Base-by-base conservation (phyloP, 1,140 invertebrate genomes). In the Drosophila erecta region DNA sequence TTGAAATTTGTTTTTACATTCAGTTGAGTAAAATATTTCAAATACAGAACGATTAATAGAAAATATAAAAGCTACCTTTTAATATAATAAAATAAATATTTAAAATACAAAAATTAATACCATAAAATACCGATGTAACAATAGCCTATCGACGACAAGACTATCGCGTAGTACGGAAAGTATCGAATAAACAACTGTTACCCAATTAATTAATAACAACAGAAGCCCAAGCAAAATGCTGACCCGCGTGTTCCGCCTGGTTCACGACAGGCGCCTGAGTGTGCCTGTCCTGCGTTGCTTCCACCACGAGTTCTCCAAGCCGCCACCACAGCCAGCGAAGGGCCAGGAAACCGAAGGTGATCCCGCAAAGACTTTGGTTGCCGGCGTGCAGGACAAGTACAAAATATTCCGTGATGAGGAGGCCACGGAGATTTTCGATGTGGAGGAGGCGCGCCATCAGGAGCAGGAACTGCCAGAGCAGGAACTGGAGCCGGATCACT, bases 341-440 rank as follows among this genome's bases (percentile, higher is more conserved):
- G 35, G 10, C 20, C 12, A 30, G 15, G 44, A 70, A 47, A 24
- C 22, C 14, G 51, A n/a, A n/a, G n/a, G 3, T 5, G 55, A 27
- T 69, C 51, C 49, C 17, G 53, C 22, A 30, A 15, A 51, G 12
- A 71, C 27, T 11, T 51, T 90, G 6, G 46, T 76, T 1, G 76
- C 75, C 17, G 76, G 72, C 22, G 76, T 92, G 43, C 67, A 89
- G 33, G 75, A 59, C 38, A 92, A 92, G 81, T 92, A 91, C 38
- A 90, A 90, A 75, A 37, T 92, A 10, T 92, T 92, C 50, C 78
- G 93, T 1, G 95, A 96, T 79, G 92, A 94, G 59, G 95, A 96
- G 85, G 91, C 95, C 11, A 70, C 92, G 0, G 81, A 95, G 54
- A 95, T 96, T 65, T 94, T 95, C 72, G 95, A 96, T 83, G 94